Percentiles rank a stretch among this genome's conserved stretches.
phyloP scores from a whole-genome alignment of 2,113 vertebrate genomes.

The Phyllopteryx taeniolatus region DNA sequence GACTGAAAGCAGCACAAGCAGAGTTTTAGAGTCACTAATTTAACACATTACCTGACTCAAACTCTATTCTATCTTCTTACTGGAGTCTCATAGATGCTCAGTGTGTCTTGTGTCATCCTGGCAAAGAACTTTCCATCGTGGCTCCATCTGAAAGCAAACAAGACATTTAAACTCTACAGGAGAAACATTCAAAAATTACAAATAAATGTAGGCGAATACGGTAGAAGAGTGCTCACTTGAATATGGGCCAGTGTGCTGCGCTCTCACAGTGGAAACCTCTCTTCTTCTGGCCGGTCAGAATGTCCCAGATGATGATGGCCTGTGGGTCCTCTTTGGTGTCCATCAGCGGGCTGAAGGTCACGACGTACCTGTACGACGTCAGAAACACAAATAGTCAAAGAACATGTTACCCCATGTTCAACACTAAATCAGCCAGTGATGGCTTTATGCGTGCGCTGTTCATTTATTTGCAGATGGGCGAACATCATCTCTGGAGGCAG shows the following conservation, averaged over 20 bases:
- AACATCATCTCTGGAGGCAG: too few relatives aligned
- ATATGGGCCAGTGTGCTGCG: constrained; percentile 98
- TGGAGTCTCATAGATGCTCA: constrained; percentile 97
- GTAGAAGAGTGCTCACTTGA: constrained; percentile 81
- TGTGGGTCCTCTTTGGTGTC: constrained; percentile 97
- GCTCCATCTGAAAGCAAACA: constrained; percentile 83
- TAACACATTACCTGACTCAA: neutral
- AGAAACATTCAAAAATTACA: neutral
- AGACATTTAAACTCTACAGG: neutral
- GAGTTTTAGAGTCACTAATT: constrained; percentile 6
- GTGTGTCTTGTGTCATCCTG: constrained; percentile 91
- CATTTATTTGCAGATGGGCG: too few relatives aligned
- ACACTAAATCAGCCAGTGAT: neutral
- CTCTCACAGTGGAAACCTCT: constrained; percentile 98
- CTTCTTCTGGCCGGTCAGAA: constrained; percentile 95
- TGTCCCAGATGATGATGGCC: constrained; percentile 99
- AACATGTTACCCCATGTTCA: neutral
- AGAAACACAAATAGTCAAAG: neutral
- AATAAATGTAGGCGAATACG: fast-evolving
- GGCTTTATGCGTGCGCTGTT: too few relatives aligned
- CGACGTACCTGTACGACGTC: constrained; percentile 80
- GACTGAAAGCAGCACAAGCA: constrained; percentile 73
- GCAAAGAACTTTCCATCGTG: constrained; percentile 98
- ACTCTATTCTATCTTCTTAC: constrained; percentile 69
- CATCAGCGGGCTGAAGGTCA: constrained; percentile 95